A percentile compares a stretch with the other conserved stretches of the same genome.
Conservation (phyloP, 2,888 invertebrate genomes). For the Gerris lacustris region DNA sequence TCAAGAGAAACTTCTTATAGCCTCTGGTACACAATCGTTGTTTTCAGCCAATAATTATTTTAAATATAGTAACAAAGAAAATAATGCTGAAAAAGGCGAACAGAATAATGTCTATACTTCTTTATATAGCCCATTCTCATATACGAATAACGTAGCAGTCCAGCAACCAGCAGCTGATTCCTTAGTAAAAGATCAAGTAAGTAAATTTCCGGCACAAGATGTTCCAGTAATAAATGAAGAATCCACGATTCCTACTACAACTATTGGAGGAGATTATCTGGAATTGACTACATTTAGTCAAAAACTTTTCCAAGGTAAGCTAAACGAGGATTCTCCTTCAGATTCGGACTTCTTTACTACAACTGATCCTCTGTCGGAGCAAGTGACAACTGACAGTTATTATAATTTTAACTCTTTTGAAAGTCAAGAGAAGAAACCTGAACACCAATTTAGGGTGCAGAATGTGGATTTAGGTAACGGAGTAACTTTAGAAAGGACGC, state of each 20-base stretch:
- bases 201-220: background rate
- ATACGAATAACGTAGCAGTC: background rate
- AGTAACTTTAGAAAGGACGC: conserved; percentile 24
- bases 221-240: background rate
- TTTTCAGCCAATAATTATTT: conserved; percentile 30
- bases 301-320: background rate
- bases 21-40: conserved; percentile 32
- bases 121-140: background rate
- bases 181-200: too few species aligned
- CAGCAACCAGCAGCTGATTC: background rate
- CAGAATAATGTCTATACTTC: conserved; percentile 7
- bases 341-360: conserved; percentile 4
- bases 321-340: background rate
- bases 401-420: conserved; percentile 4
- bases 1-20: conserved; percentile 28
- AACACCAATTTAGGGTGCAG: conserved; percentile 11
- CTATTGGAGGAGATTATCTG: background rate
- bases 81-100: background rate
- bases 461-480: conserved; percentile 25
- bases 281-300: background rate
- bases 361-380: background rate
- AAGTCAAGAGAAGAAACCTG: background rate
- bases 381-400: background rate
- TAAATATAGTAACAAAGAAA: conserved; percentile 9
- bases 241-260: background rate